Evolutionary conservation across 2,797 vertebrate genomes (phyloP).

Genomic region (Enteromius paludinosus): DNA sequence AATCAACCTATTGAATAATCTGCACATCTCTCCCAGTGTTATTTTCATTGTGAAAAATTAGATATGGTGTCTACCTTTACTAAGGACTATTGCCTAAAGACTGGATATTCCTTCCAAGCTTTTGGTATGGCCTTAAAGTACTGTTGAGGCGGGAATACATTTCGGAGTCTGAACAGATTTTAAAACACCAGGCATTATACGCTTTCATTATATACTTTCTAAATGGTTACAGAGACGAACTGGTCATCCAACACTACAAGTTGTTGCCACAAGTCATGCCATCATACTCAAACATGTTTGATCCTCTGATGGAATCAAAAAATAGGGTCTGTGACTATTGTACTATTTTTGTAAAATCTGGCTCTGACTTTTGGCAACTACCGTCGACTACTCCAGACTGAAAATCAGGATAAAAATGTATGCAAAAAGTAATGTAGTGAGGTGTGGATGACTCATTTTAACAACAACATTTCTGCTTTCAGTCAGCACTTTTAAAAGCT

Average conservation of each 20-base stretch:
- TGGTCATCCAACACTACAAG: neutral
- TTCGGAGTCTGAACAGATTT: constrained; percentile 7
- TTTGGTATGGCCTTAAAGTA: neutral
- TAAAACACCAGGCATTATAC: neutral
- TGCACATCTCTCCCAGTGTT: neutral
- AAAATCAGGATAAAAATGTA: neutral
- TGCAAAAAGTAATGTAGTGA: neutral
- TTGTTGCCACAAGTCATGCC: neutral
- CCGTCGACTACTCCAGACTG: neutral
- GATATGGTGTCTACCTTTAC: neutral
- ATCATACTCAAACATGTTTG: neutral
- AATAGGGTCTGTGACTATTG: neutral
- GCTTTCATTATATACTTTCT: neutral
- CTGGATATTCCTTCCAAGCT: neutral
- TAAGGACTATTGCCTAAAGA: neutral
- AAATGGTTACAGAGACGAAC: constrained; percentile 11
- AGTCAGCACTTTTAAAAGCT: constrained; percentile 19
- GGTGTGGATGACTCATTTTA: neutral
- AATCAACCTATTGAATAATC: neutral
- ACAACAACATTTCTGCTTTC: constrained; percentile 3
- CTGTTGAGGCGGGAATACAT: neutral
- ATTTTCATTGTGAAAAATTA: constrained; percentile 18
- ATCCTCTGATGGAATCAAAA: neutral
- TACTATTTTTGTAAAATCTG: neutral
- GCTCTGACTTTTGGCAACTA: neutral